These are phyloP conservation scores for Eulemur rufifrons DNA, from an alignment of 2,113 vertebrate species.

Conservation along the genomic window DNA sequence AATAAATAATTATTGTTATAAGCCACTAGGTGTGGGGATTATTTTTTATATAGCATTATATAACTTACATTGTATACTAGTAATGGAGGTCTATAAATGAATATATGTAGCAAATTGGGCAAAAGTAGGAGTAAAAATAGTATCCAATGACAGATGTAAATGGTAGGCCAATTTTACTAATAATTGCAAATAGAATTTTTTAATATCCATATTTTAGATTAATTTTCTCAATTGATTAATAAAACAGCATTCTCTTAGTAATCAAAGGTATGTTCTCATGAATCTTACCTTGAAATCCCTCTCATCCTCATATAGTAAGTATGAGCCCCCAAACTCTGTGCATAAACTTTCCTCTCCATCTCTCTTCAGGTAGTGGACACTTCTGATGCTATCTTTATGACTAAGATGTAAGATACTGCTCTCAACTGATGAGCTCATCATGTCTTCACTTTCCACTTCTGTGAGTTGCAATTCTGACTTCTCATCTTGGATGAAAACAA, in stretches of 20 bases:
- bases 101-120: neutral
- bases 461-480: neutral
- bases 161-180: neutral
- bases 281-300: conserved; percentile 82
- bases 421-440: rapidly evolving
- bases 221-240: conserved; percentile 14
- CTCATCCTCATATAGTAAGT: conserved; percentile 78
- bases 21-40: neutral
- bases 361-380: rapidly evolving
- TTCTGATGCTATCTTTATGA: neutral
- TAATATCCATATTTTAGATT: neutral
- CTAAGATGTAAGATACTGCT: neutral
- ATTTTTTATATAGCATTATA: neutral
- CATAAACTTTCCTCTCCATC: neutral
- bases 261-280: neutral
- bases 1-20: neutral
- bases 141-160: neutral
- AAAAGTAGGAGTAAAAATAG: neutral
- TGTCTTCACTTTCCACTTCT: neutral
- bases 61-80: neutral
- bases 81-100: neutral
- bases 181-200: neutral
- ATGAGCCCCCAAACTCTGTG: neutral
- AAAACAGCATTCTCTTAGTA: neutral
- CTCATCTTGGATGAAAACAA: conserved; percentile 5